phyloP scores from a whole-genome alignment of 2,888 invertebrate genomes.

The Conops quadrifasciatus region DNA sequence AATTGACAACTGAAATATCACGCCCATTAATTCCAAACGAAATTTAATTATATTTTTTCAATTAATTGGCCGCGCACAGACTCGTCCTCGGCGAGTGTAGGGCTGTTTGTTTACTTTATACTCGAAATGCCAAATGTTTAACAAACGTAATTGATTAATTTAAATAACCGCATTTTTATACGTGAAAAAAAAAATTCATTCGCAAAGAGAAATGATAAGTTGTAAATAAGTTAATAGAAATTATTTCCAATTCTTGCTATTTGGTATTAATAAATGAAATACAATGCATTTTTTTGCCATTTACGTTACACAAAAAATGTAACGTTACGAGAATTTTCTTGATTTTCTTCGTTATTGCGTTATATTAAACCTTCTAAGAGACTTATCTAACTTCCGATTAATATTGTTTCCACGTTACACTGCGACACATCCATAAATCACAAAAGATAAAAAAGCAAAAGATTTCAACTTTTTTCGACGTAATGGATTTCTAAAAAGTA shows the following conservation, averaged over 20 bases:
- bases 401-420: background rate
- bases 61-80: slow-evolving; percentile 4
- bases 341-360: background rate
- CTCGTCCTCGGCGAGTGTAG: too few relatives aligned
- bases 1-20: slow-evolving; percentile 4
- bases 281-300: too few relatives aligned
- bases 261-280: too few relatives aligned
- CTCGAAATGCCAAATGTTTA: background rate
- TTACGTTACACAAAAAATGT: too few relatives aligned
- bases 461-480: too few relatives aligned
- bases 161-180: background rate
- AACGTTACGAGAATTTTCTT: too few relatives aligned
- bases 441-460: too few relatives aligned
- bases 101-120: background rate
- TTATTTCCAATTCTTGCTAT: too few relatives aligned
- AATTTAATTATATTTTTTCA: slow-evolving; percentile 13
- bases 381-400: background rate
- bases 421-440: background rate
- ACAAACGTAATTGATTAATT: slow-evolving; percentile 6
- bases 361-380: background rate
- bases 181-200: background rate
- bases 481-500: too few relatives aligned
- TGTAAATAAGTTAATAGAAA: background rate
- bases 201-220: background rate
- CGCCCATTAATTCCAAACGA: background rate